These are phyloP conservation scores for Malthinus flaveolus DNA, from an alignment of 2,888 invertebrate species.

Conservation along the genomic window DNA sequence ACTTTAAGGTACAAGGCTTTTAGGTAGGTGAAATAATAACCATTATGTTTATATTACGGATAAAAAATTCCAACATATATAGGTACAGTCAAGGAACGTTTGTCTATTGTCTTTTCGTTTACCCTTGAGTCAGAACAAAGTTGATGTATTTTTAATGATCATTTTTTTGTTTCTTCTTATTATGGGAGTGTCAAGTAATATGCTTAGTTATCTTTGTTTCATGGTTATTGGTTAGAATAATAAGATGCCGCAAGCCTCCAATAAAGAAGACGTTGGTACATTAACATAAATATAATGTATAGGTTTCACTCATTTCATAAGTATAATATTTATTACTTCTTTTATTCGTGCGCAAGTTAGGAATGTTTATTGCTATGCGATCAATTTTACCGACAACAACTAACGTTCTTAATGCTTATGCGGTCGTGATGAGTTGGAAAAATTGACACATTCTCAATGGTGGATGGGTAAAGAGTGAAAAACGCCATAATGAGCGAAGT, in stretches of 20 bases:
- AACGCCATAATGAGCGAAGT: no score
- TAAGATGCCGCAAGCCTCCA: constrained; percentile 39
- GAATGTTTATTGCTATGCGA: neutral
- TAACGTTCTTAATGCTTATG: no score
- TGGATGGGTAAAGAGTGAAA: no score
- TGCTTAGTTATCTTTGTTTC: constrained; percentile 27
- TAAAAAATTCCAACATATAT: neutral
- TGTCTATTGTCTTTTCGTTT: constrained; percentile 23
- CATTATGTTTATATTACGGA: neutral
- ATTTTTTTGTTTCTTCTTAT: constrained; percentile 23
- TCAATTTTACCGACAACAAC: no score
- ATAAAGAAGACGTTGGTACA: constrained; percentile 27
- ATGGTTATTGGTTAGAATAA: constrained; percentile 38
- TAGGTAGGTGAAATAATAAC: no score
- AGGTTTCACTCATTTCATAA: constrained; percentile 6
- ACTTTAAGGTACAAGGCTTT: no score
- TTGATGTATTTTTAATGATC: constrained; percentile 39
- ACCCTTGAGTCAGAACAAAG: constrained; percentile 20
- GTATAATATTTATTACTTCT: constrained; percentile 7
- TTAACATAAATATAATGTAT: constrained; percentile 25
- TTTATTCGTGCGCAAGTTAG: neutral
- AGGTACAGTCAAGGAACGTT: neutral
- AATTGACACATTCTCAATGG: no score
- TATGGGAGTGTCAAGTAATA: constrained; percentile 35
- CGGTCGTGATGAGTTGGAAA: no score